Evolutionary conservation across 2,888 invertebrate species (phyloP).

Genomic region (Andrena marginata): DNA sequence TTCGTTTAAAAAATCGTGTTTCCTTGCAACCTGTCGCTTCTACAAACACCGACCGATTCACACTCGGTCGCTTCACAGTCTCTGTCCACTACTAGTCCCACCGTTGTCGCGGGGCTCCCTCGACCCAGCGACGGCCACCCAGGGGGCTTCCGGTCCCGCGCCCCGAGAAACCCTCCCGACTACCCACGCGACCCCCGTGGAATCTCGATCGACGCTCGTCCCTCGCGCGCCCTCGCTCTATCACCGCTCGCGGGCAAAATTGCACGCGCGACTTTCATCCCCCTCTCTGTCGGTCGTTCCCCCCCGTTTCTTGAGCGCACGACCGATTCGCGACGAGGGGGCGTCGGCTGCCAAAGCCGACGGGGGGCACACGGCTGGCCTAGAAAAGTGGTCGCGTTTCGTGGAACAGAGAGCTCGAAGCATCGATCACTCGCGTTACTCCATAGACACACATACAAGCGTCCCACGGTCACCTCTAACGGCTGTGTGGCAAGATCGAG

Average conservation of each 20-base stretch:
- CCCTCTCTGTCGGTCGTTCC: background rate
- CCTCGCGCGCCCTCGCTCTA: background rate
- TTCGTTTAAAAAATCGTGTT: constrained; percentile 36
- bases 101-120: background rate
- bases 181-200: too few relatives aligned
- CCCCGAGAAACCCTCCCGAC: background rate
- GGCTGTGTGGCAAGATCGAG: constrained; percentile 39
- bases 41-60: constrained; percentile 45
- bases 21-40: constrained; percentile 58
- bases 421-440: constrained; percentile 28
- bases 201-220: background rate
- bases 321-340: background rate
- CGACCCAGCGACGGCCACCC: background rate
- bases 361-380: too few relatives aligned
- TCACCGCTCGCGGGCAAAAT: background rate
- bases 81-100: constrained; percentile 45
- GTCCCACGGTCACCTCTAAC: constrained; percentile 57
- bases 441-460: constrained; percentile 65
- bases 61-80: constrained; percentile 35
- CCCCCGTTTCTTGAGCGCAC: background rate
- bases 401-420: constrained; percentile 67
- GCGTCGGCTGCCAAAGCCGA: background rate
- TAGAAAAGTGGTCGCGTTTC: constrained; percentile 23
- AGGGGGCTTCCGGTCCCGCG: background rate
- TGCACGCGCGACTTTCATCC: background rate